Base-by-base conservation (phyloP, 2,888 invertebrate species). In the Linnaemya vulpina region DNA sequence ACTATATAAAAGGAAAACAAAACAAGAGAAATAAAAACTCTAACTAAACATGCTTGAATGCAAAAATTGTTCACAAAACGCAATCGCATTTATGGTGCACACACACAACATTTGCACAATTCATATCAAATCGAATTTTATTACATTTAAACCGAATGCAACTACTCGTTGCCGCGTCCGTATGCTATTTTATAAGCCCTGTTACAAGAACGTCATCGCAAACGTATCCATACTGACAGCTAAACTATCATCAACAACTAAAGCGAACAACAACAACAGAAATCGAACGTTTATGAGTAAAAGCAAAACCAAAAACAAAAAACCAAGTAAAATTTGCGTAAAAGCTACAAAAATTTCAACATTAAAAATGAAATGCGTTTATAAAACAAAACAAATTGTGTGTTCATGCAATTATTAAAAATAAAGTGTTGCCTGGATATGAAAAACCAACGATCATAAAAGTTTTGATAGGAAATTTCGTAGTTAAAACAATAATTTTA, bases 1-100 rank as follows among this genome's bases (percentile, higher is more conserved):
- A 76, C 46, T 30, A 67, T 20, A 10, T 20, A 55, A n/a, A 17
- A 63, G 30, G 55, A 43, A 58, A 68, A 67, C 60, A 63, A 15
- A 77, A 15, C 60, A 20, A 35, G 40, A 43, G 7, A 40, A 43
- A 68, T 10, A 75, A 43, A 78, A 62, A 62, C 30, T 46, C 68
- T 13, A 77, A 46, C 80, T 77, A 73, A 81, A 77, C 77, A 84
- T 63, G 49, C 65, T 49, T 65, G 55, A 58, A 84, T 80, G 84
- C 80, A 78, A 70, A 85, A 81, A 77, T 85, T 78, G 70, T 84
- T 75, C 74, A 78, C 68, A 78, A 78, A 81, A 78, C 70, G 81
- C 84, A 77, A 70, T 68, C 43, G 38, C 62, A 35, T 22, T 46
- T 60, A 62, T 22, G 38, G 38, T 51, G 38, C 49, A 49, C 38